These are phyloP conservation scores for Turritopsis dohrnii DNA, from an alignment of 30 jellyfish, hydroid and myxozoan species.

Conservation along the genomic window DNA sequence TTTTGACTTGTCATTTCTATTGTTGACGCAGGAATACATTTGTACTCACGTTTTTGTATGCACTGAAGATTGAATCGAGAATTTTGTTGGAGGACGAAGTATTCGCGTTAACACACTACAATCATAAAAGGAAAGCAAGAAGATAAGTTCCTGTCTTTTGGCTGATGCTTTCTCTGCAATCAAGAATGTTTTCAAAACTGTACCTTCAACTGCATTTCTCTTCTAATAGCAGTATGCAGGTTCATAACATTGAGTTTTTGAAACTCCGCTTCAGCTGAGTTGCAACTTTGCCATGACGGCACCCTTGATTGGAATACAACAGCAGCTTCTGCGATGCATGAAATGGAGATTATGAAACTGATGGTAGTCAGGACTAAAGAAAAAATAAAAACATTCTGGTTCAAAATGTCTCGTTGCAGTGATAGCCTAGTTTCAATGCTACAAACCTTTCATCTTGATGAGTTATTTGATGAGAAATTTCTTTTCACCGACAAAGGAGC, in stretches of 20 bases:
- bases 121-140: too few species aligned
- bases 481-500: not conserved
- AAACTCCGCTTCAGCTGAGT: not conserved
- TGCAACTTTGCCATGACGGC: not conserved
- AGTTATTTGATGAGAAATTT: not conserved
- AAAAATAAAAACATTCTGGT: too few species aligned
- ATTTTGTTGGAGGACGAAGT: not conserved
- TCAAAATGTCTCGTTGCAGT: not conserved
- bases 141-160: not conserved
- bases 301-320: not conserved
- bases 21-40: too few species aligned
- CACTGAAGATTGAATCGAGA: not conserved
- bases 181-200: too few species aligned
- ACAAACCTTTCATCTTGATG: not conserved
- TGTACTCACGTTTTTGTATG: not conserved
- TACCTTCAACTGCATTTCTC: too few species aligned
- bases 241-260: not conserved
- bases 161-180: not conserved
- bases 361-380: not conserved
- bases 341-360: not conserved
- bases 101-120: not conserved
- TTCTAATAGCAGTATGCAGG: not conserved
- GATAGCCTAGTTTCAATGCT: not conserved
- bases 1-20: too few species aligned
- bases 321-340: not conserved